Evolutionary conservation across 2,888 invertebrate genomes (phyloP).

Genomic region (Microctonus hyperodae): DNA sequence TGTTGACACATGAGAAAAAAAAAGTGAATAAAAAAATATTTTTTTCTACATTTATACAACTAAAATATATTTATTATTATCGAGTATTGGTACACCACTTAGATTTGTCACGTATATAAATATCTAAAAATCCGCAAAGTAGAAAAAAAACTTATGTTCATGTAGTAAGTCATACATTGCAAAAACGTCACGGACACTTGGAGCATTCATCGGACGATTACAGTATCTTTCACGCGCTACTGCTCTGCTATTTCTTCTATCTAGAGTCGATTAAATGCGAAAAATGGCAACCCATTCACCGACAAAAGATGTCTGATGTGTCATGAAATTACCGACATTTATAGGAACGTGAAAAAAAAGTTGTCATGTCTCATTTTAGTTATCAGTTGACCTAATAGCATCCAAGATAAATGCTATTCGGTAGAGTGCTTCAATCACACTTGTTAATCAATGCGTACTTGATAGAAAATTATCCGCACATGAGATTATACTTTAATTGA

Average conservation of each 20-base stretch:
- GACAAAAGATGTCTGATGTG: slow-evolving; percentile 20
- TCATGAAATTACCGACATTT: slow-evolving; percentile 19
- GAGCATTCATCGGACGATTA: slow-evolving; percentile 14
- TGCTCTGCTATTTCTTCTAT: not conserved
- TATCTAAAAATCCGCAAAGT: not conserved
- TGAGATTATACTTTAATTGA: not conserved
- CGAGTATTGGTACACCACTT: not conserved
- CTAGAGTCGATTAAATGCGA: slow-evolving; percentile 11
- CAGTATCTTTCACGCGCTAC: slow-evolving; percentile 15
- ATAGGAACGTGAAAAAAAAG: not conserved
- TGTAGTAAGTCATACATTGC: slow-evolving; percentile 6
- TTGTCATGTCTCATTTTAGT: slow-evolving; percentile 9
- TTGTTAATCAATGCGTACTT: not conserved
- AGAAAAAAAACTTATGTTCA: not conserved
- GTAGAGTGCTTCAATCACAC: not conserved
- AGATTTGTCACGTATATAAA: not conserved
- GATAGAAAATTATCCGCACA: not conserved
- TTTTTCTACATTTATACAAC: no score
- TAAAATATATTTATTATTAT: not conserved
- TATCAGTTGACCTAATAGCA: not conserved
- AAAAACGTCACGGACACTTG: slow-evolving; percentile 19
- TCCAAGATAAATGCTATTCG: not conserved
- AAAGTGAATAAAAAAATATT: no score
- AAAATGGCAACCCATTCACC: slow-evolving; percentile 19
- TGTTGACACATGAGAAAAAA: no score